phyloP scores from a whole-genome alignment of 2,888 invertebrate species.

The Petrophora chlorosata region DNA sequence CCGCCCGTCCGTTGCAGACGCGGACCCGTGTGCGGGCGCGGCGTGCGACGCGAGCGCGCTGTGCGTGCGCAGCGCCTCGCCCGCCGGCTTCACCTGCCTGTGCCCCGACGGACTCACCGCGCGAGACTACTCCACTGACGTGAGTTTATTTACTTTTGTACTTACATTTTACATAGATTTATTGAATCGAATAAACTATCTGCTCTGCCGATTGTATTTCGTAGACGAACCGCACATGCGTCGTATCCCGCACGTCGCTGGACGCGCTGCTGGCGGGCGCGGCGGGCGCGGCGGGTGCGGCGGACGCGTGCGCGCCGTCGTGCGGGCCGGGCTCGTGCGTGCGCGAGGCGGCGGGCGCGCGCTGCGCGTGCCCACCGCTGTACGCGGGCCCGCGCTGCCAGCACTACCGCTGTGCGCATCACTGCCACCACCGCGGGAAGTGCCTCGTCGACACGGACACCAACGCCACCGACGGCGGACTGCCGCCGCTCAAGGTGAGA shows the following conservation, averaged over 20 bases:
- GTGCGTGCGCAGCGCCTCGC: slow-evolving; percentile 78
- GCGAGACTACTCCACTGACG: slow-evolving; percentile 37
- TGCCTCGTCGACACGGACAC: slow-evolving; percentile 40
- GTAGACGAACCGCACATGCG: slow-evolving; percentile 53
- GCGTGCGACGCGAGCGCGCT: slow-evolving; percentile 86
- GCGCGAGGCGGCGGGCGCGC: slow-evolving; percentile 77
- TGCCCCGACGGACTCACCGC: slow-evolving; percentile 82
- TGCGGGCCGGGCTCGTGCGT: slow-evolving; percentile 68
- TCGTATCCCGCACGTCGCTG: slow-evolving; percentile 36
- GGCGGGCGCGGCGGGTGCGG: neutral
- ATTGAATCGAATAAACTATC: neutral
- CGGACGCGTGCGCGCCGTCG: slow-evolving; percentile 49
- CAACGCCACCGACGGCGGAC: slow-evolving; percentile 45
- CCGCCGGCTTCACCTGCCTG: slow-evolving; percentile 72
- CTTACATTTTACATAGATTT: no score
- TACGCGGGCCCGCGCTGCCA: slow-evolving; percentile 61
- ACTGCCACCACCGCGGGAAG: slow-evolving; percentile 50
- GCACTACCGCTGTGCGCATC: slow-evolving; percentile 51
- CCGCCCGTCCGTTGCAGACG: slow-evolving; percentile 45
- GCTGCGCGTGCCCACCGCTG: slow-evolving; percentile 63
- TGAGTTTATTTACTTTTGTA: no score
- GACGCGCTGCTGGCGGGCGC: neutral
- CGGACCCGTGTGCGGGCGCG: slow-evolving; percentile 82
- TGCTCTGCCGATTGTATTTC: neutral
- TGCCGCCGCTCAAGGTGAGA: slow-evolving; percentile 67